Percentiles rank a stretch among this genome's conserved stretches.
Evolutionary conservation across 1,140 invertebrate species (phyloP).

Genomic region (Ceratitis capitata): DNA sequence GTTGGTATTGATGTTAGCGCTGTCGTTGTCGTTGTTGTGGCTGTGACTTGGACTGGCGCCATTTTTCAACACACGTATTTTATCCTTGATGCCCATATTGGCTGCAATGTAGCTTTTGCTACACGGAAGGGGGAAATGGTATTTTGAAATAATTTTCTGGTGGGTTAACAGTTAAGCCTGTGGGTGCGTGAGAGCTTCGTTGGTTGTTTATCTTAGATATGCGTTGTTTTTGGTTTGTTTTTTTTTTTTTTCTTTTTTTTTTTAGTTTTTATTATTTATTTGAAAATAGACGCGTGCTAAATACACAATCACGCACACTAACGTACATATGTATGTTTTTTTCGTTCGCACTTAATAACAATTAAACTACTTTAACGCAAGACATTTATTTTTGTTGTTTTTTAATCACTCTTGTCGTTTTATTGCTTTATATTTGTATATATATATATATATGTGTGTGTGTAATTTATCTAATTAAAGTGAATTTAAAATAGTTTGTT

Average conservation of each 20-base stretch:
- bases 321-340: not conserved
- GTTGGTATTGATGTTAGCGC: too few relatives aligned
- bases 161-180: constrained; percentile 14
- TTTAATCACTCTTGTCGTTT: too few relatives aligned
- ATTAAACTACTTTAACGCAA: constrained; percentile 14
- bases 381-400: not conserved
- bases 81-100: constrained; percentile 54
- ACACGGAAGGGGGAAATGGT: too few relatives aligned
- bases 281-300: not conserved
- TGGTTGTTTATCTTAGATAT: not conserved
- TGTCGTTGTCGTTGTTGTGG: not conserved
- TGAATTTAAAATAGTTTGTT: not conserved
- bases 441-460: not conserved
- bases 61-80: constrained; percentile 47
- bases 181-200: not conserved
- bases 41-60: constrained; percentile 40
- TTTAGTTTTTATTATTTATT: too few relatives aligned
- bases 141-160: too few relatives aligned
- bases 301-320: not conserved
- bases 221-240: not conserved
- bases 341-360: not conserved
- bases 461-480: constrained; percentile 15
- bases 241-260: too few relatives aligned
- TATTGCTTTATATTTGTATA: not conserved
- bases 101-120: not conserved